Base-by-base conservation (phyloP, 2,888 invertebrate genomes). In the Drosophila prostipennis region DNA sequence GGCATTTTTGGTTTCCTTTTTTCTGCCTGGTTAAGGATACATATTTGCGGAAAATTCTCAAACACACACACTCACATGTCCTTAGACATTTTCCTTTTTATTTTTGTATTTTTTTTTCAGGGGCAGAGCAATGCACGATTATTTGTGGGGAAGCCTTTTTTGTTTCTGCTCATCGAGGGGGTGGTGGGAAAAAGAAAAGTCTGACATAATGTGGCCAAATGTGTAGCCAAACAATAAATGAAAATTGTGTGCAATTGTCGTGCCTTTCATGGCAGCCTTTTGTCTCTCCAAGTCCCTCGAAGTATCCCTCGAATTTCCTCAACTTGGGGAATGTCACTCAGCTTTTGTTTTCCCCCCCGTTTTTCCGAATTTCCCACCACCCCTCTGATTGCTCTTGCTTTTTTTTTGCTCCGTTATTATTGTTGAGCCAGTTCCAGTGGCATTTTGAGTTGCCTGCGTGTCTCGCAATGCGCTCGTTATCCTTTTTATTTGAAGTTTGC, bases 401-500 rank as follows among this genome's bases (percentile, higher is more conserved):
- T 59, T 65, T 78, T 48, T n/a, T 26, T 26, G 5, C 26, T 26
- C 26, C 71, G 64, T 49, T 73, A 53, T 53, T 74, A 61, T 63
- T 70, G 79, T 74, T 74, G 74, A 59, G 67, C 43, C 64, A 65
- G 64, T 63, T 63, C 67, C 79, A 77, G 68, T 76, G 79, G 67
- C 82, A 79, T 76, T 80, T 79, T 69, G 82, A 76, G 81, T 73
- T 78, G 72, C 70, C 77, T 78, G 85, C 80, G 80, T 85, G 85
- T 78, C 85, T 59, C 72, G 77, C 78, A 74, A 77, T 77, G 72
- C 72, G 77, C 77, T 86, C 86, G 89, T 89, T 86, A 86, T 89
- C 88, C 85, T 89, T 85, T 85, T 85, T 85, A 86, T 88, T 88
- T 86, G 84, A 83, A 86, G 78, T 79, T 79, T 83, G 84, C 79